Conservation (phyloP, 2,797 vertebrate genomes). For the Echiichthys vipera region DNA sequence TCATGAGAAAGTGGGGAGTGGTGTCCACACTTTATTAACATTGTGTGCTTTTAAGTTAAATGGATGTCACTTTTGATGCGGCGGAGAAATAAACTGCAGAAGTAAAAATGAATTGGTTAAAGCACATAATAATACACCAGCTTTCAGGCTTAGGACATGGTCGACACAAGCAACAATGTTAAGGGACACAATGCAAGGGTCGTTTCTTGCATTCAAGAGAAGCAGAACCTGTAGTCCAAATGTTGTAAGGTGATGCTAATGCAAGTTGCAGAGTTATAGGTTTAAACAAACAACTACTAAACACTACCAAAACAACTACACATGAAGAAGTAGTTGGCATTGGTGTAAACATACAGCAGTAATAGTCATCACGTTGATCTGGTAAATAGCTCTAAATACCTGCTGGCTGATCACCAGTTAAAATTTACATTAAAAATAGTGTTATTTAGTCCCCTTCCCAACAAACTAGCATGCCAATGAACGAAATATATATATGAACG, state of each 20-base stretch:
- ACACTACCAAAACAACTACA: background rate
- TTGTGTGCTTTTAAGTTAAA: background rate
- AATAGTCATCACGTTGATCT: background rate
- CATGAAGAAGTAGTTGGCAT: background rate
- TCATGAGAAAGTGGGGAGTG: constrained; percentile 15
- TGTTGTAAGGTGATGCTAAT: constrained; percentile 66
- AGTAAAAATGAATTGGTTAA: constrained; percentile 25
- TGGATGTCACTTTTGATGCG: background rate
- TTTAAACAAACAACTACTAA: background rate
- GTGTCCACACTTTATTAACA: constrained; percentile 36
- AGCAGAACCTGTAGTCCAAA: constrained; percentile 48
- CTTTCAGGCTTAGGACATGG: constrained; percentile 49
- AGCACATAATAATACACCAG: constrained; percentile 36
- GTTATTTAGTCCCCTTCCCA: too few relatives aligned
- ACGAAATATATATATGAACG: too few relatives aligned
- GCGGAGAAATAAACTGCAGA: constrained; percentile 3
- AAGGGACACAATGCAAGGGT: constrained; percentile 60
- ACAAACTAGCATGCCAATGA: too few relatives aligned
- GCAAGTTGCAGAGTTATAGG: constrained; percentile 60
- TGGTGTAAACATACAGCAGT: background rate
- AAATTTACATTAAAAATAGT: too few relatives aligned
- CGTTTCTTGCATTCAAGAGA: constrained; percentile 67
- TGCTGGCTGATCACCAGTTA: background rate
- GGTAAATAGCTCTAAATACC: background rate
- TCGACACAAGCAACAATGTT: constrained; percentile 53